Conservation (phyloP, 1,140 invertebrate genomes). For the Vollenhovia emeryi region DNA sequence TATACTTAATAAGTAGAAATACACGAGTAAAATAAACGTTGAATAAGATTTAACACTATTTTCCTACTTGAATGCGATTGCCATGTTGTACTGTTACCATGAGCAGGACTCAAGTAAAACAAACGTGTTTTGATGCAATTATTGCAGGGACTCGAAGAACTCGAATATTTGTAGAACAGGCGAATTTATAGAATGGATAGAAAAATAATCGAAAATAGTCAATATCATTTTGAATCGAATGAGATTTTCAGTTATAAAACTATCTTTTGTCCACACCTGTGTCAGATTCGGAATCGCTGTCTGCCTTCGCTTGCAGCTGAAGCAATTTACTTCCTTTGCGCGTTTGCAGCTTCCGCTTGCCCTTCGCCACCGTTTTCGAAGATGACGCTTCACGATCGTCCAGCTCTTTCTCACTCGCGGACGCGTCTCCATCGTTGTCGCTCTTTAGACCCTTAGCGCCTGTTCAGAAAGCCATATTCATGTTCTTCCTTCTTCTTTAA, state of each 20-base stretch:
- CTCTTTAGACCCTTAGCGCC: conserved; percentile 76
- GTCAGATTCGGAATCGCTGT: conserved; percentile 86
- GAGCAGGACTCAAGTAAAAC: conserved; percentile 49
- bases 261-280: conserved; percentile 77
- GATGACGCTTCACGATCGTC: conserved; percentile 73
- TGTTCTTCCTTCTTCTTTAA: background rate
- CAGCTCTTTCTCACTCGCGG: conserved; percentile 81
- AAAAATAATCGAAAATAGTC: background rate
- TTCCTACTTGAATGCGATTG: conserved; percentile 70
- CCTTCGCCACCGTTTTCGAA: conserved; percentile 77
- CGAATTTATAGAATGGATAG: background rate
- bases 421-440: conserved; percentile 81
- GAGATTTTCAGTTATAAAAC: background rate
- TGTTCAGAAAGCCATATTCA: conserved; percentile 44
- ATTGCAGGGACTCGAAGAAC: background rate
- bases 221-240: no score
- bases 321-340: conserved; percentile 84
- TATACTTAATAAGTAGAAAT: no score
- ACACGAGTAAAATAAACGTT: no score
- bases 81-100: conserved; percentile 72
- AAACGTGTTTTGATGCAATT: conserved; percentile 20
- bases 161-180: no score
- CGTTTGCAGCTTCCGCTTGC: conserved; percentile 83
- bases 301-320: conserved; percentile 78
- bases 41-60: no score